Base-by-base conservation (phyloP, 2,888 invertebrate species). In the Zaprionus lineosus region DNA sequence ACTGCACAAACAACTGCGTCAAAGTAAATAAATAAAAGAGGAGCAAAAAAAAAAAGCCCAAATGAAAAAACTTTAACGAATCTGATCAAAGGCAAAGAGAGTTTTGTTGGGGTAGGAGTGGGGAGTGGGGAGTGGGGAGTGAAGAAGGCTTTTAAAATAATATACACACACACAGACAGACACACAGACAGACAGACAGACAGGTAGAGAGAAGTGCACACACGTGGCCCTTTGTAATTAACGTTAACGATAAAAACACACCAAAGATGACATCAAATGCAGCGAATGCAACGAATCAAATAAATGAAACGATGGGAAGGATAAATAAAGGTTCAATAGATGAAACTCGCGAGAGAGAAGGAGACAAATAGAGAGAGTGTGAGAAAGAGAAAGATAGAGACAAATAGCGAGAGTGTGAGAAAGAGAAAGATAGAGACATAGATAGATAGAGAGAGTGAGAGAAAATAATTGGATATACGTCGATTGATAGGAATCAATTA, bases 171-270 rank as follows among this genome's bases (percentile, higher is more conserved):
- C 24, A 24, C 24, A 24, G 8, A 3, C 24, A 3, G 8, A 24
- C 8, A 24, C 6, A 24, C 4, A 21, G 21, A 21, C 4, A 21
- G 21, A 21, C 4, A 21, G 21, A 21, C 21, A 21, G 9, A 28
- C 7, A 28, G 28, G n/a, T 3, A n/a, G 6, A 28, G 9, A 28
- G 6, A 28, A n/a, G 7, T 3, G 7, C 6, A 24, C 8, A 24
- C 24, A 24, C 24, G 26, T 39, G 24, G 16, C 19, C 8, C 36
- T 14, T 14, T 41, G 77, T 66, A 61, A 83, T 78, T 78, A 74
- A 66, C 53, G 65, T 65, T 73, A 68, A 56, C 57, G 36, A 51
- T 63, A 57, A 65, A 65, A 56, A 53, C 62, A n/a, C n/a, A n/a
- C 41, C 48, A 47, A 50, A 46, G 34, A 53, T 43, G 52, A 48